Conservation (phyloP, 2,888 invertebrate genomes). For the Meloe dianella region DNA sequence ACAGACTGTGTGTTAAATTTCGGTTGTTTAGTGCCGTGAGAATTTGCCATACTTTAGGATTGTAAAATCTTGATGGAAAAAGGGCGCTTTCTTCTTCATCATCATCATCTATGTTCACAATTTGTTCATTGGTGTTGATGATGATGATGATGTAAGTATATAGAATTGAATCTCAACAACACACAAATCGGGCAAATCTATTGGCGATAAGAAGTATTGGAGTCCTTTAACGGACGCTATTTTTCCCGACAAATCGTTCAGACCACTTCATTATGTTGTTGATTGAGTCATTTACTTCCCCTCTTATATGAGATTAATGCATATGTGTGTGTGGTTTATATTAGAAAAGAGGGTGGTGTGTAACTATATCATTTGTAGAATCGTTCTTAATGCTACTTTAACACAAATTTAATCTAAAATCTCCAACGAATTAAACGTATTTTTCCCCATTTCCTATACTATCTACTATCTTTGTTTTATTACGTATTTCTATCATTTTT, state of each 20-base stretch:
- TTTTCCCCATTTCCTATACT: too few relatives aligned
- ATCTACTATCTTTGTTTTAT: too few relatives aligned
- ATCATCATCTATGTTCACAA: neutral
- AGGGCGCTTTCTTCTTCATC: constrained; percentile 22
- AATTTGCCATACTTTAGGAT: constrained; percentile 41
- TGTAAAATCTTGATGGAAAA: constrained; percentile 46
- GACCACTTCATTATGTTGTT: constrained; percentile 57
- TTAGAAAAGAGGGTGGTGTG: constrained; percentile 4
- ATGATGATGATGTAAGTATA: too few relatives aligned
- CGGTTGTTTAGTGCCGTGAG: constrained; percentile 49
- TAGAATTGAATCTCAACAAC: constrained; percentile 44
- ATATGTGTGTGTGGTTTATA: constrained; percentile 49
- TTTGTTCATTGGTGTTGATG: constrained; percentile 24
- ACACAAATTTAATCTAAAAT: neutral
- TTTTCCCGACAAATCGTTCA: constrained; percentile 51
- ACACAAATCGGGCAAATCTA: constrained; percentile 45
- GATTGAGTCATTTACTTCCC: constrained; percentile 58
- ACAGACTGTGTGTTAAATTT: constrained; percentile 42
- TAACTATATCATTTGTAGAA: constrained; percentile 1
- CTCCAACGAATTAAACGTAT: neutral
- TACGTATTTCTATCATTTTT: too few relatives aligned
- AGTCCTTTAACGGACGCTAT: constrained; percentile 46
- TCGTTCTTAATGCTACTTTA: neutral
- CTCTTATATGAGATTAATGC: constrained; percentile 56
- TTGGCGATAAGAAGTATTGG: constrained; percentile 55